Evolutionary conservation across 2,888 invertebrate species (phyloP).

Genomic region (Ormyrus thymus): DNA sequence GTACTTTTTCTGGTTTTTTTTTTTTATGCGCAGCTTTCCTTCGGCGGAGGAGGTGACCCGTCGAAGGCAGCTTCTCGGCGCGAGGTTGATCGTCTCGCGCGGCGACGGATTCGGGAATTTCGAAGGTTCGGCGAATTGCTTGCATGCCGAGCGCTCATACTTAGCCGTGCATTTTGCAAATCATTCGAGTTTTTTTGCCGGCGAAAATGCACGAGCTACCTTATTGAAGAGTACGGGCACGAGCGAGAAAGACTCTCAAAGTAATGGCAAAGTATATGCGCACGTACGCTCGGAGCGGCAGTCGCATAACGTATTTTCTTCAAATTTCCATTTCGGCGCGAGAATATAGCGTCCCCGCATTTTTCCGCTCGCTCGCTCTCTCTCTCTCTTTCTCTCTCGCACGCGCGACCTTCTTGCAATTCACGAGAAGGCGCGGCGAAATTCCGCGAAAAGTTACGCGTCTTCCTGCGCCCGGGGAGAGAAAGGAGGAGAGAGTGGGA

Average conservation of each 20-base stretch:
- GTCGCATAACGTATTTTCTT: constrained; percentile 8
- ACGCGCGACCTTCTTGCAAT: constrained; percentile 25
- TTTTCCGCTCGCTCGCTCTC: background rate
- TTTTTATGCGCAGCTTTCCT: background rate
- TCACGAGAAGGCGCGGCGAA: constrained; percentile 12
- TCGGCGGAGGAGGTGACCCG: background rate
- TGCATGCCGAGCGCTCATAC: background rate
- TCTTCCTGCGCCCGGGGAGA: background rate
- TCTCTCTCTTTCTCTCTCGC: background rate
- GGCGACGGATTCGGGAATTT: no score
- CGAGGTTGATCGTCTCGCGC: no score
- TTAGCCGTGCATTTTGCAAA: background rate
- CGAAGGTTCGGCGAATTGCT: no score
- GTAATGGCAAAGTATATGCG: background rate
- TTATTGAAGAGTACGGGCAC: no score
- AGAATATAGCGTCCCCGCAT: background rate
- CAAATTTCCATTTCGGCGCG: constrained; percentile 22
- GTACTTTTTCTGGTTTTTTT: background rate
- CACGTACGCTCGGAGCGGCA: background rate
- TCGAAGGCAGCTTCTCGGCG: no score
- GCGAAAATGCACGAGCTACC: no score
- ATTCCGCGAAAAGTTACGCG: constrained; percentile 28
- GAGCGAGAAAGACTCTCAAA: no score
- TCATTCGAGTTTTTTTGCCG: no score
- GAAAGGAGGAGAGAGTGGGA: background rate